A percentile compares a stretch with the other conserved stretches of the same genome.
Conservation (phyloP, 1,140 invertebrate species). For the Lethocerus indicus region DNA sequence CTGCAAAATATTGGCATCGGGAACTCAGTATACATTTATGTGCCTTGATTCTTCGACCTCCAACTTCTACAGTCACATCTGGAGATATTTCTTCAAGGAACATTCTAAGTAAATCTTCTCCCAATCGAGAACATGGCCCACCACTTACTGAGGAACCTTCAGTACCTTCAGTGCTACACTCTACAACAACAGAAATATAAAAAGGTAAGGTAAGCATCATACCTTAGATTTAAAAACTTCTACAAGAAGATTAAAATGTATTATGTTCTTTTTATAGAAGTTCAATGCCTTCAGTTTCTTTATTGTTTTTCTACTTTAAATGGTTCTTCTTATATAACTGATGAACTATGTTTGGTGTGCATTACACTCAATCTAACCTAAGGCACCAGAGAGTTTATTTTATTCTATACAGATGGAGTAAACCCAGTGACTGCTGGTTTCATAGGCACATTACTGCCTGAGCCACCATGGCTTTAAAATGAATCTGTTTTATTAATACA, state of each 20-base stretch:
- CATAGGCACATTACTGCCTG: no score
- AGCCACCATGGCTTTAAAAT: no score
- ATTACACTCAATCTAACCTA: no score
- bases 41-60: constrained; percentile 57
- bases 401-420: no score
- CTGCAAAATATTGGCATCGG: constrained; percentile 79
- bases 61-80: constrained; percentile 66
- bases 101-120: constrained; percentile 73
- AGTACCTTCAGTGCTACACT: constrained; percentile 31
- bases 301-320: no score
- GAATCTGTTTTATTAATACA: no score
- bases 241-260: neutral
- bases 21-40: constrained; percentile 82
- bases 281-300: no score
- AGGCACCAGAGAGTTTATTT: no score
- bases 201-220: neutral
- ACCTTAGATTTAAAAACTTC: neutral
- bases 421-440: no score
- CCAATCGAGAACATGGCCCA: constrained; percentile 44
- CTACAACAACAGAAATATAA: constrained; percentile 15
- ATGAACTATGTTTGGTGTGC: no score
- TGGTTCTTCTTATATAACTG: no score
- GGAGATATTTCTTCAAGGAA: constrained; percentile 75
- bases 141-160: constrained; percentile 27
- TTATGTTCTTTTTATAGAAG: neutral